Evolutionary conservation across 2,113 vertebrate genomes (phyloP), one percentile per base, ranked within the genome.

Genomic region (Struthio camelus): DNA sequence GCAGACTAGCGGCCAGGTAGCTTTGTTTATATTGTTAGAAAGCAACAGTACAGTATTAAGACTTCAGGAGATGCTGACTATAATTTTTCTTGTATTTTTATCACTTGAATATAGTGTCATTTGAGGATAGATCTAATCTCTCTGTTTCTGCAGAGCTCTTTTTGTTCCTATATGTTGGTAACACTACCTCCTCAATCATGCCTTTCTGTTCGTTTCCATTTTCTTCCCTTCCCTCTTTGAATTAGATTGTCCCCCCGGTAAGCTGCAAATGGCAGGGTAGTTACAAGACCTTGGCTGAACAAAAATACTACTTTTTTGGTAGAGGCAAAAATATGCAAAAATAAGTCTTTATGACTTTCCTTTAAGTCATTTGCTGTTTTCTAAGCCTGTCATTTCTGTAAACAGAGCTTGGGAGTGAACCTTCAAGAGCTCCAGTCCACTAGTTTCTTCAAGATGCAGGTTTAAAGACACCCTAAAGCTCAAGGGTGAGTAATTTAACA

Each of bases 371-470:
- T 85, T 94, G n/a, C 58, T 81, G 80, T 87, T 70, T 66, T 70
- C 44, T 48, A 30, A 81, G 5, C 59, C 56, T 86, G 69, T 56
- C 73, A 62, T 51, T 20, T 58, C 10, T 80, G 66, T 27, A 64
- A 27, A 54, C 53, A 59, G 36, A 44, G 9, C 25, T 64, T 34
- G 62, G 58, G 56, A 80, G 71, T 34, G 23, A 38, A 38, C 58
- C 59, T 87, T 51, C 86, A 95, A 94, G 64, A 90, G 90, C 79
- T 96, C 95, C 69, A 89, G 20, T 53, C 72, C 80, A 85, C 94
- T 86, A 91, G 11, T 62, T 61, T 95, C 53, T 70, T 89, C 51
- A 89, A 85, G 40, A 80, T 93, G 90, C 85, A 95, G 73, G 56
- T 46, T 22, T 34, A 54, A 16, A 70, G 28, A 38, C 46, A 48